phyloP scores from a whole-genome alignment of 2,113 vertebrate genomes.

The Archocentrus centrarchus region DNA sequence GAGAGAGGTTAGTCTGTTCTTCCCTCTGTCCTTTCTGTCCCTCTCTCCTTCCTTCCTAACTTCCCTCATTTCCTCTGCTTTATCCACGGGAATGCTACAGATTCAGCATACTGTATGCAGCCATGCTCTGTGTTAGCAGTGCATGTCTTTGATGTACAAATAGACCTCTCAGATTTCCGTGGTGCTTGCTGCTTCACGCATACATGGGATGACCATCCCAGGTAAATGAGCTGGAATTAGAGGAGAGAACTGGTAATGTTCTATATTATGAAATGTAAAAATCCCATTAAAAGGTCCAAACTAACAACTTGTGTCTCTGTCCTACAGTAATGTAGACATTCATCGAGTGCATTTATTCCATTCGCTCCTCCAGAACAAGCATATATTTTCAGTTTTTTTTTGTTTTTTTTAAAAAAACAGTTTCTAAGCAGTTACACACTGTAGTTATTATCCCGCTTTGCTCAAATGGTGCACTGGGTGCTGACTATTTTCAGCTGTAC shows the following conservation, averaged over 20 bases:
- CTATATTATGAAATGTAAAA: neutral
- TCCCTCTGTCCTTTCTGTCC: constrained; percentile 60
- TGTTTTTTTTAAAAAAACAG: neutral
- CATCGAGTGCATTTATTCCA: neutral
- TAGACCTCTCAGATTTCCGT: constrained; percentile 15
- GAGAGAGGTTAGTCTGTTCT: constrained; percentile 97
- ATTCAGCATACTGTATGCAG: constrained; percentile 20
- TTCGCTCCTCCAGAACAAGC: neutral
- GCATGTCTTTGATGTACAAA: constrained; percentile 52
- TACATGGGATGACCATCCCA: neutral
- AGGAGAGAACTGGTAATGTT: neutral
- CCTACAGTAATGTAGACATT: neutral
- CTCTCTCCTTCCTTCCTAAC: constrained; percentile 45
- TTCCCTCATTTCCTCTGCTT: constrained; percentile 53
- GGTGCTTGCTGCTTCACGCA: constrained; percentile 25
- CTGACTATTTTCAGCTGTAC: neutral
- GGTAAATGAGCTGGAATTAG: constrained; percentile 9
- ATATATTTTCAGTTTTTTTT: neutral
- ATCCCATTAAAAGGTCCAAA: neutral
- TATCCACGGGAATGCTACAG: constrained; percentile 31
- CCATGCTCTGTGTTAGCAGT: constrained; percentile 30
- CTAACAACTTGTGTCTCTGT: neutral
- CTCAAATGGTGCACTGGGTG: neutral
- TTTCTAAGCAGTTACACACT: neutral
- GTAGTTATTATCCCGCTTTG: neutral